These are phyloP conservation scores for Harpagoxenus sublaevis DNA, from an alignment of 2,888 invertebrate species.

Conservation along the genomic window DNA sequence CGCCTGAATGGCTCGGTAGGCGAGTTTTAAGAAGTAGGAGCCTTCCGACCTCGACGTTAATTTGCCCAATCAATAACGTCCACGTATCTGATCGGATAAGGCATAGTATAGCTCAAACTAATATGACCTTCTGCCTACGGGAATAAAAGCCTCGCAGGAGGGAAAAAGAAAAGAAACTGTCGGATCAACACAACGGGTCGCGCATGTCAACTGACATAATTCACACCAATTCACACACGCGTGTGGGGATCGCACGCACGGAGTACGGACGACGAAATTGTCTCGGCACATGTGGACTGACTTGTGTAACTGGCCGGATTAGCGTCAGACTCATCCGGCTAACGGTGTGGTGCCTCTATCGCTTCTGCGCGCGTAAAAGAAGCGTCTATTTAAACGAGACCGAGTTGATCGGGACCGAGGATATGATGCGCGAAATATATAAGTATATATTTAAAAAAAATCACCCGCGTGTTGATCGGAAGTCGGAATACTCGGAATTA, in stretches of 20 bases:
- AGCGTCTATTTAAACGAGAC: neutral
- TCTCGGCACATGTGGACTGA: neutral
- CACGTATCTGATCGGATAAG: neutral
- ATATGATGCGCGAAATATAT: neutral
- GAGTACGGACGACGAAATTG: neutral
- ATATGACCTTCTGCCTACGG: neutral
- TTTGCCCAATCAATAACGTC: neutral
- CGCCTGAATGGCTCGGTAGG: neutral
- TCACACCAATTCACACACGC: neutral
- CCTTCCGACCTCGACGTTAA: no score
- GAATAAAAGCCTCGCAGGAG: neutral
- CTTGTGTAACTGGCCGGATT: neutral
- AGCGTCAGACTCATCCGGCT: neutral
- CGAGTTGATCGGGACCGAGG: no score
- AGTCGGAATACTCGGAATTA: neutral
- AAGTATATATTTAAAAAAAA: neutral
- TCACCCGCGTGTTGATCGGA: neutral
- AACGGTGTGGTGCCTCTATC: neutral
- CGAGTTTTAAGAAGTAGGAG: neutral
- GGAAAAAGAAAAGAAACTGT: neutral
- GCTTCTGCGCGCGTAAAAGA: neutral
- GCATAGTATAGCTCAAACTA: neutral
- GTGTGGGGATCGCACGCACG: neutral
- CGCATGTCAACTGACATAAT: neutral
- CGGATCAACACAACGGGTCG: neutral